Percentiles rank a stretch among this genome's conserved stretches.
Evolutionary conservation across 2,113 vertebrate genomes (phyloP).

Genomic region (Clarias magur): DNA sequence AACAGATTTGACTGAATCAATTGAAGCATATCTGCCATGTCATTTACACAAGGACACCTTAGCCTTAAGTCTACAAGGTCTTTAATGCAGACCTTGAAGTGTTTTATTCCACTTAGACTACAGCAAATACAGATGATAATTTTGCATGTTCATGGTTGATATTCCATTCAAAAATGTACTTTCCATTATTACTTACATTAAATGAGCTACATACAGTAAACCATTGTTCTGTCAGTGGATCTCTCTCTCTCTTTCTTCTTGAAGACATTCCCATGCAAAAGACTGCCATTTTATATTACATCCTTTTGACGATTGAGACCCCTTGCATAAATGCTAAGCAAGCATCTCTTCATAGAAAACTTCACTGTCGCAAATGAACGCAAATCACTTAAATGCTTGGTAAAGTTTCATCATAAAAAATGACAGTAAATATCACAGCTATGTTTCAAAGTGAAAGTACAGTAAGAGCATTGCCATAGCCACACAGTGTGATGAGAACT

Average conservation of each 20-base stretch:
- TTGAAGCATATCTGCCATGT: background rate
- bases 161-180: background rate
- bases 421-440: too few species aligned
- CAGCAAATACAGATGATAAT: background rate
- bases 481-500: too few species aligned
- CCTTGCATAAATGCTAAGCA: background rate
- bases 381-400: too few species aligned
- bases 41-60: background rate
- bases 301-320: background rate
- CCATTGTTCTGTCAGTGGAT: too few species aligned
- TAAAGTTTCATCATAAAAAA: too few species aligned
- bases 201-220: background rate
- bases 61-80: background rate
- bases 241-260: too few species aligned
- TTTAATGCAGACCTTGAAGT: background rate
- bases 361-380: too few species aligned
- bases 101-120: background rate
- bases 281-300: background rate
- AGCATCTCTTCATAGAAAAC: background rate
- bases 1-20: background rate
- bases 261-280: too few species aligned
- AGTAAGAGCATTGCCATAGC: too few species aligned
- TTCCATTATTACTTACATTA: background rate
- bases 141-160: background rate
- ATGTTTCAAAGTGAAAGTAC: too few species aligned